Percentiles rank a stretch among this genome's conserved stretches.
phyloP scores from a whole-genome alignment of 2,888 invertebrate genomes.

The Congeria kusceri region DNA sequence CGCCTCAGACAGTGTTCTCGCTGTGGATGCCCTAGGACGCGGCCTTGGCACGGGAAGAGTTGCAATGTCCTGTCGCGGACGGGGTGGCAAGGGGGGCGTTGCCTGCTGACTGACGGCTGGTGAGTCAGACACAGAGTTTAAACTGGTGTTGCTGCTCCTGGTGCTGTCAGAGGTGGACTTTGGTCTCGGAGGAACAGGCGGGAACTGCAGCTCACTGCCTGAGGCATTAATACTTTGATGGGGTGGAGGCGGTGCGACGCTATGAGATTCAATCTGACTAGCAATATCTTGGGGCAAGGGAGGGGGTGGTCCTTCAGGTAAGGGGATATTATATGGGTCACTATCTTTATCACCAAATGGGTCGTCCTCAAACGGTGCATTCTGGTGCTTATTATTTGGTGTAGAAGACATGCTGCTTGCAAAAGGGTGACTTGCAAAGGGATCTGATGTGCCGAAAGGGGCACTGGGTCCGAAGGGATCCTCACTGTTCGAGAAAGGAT shows the following conservation, averaged over 20 bases:
- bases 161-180: conserved; percentile 43
- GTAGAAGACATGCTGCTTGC: conserved; percentile 28
- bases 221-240: conserved; percentile 31
- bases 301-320: conserved; percentile 56
- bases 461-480: conserved; percentile 47
- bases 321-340: conserved; percentile 73
- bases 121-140: conserved; percentile 46
- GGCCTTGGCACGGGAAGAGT: conserved; percentile 59
- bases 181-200: conserved; percentile 64
- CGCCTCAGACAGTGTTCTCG: background rate
- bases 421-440: conserved; percentile 57
- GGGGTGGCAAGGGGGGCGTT: conserved; percentile 43
- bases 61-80: conserved; percentile 31
- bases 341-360: conserved; percentile 62
- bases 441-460: conserved; percentile 63
- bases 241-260: conserved; percentile 69
- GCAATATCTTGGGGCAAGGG: conserved; percentile 55
- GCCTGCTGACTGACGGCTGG: conserved; percentile 23
- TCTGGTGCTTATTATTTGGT: conserved; percentile 13
- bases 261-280: conserved; percentile 56
- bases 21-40: conserved; percentile 45
- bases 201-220: conserved; percentile 29
- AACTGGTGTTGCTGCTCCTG: conserved; percentile 32
- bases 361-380: conserved; percentile 34
- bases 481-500: conserved; percentile 14